Evolutionary conservation across 2,113 vertebrate genomes (phyloP).

Genomic region (Tragelaphus buxtoni): DNA sequence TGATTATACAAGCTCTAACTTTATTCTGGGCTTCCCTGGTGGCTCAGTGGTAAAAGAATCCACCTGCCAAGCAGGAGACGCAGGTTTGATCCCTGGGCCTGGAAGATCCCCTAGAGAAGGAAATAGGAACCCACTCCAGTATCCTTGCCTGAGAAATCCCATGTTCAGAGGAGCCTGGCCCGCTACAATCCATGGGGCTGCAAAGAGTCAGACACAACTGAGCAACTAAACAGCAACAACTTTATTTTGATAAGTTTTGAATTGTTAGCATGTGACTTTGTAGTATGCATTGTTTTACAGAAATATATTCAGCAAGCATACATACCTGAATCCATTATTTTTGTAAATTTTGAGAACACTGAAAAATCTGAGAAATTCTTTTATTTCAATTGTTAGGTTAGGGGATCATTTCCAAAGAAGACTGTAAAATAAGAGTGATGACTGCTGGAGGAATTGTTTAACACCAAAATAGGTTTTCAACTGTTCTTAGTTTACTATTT

Average conservation of each 20-base stretch:
- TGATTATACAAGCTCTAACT: not conserved
- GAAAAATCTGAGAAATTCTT: not conserved
- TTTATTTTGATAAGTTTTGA: not conserved
- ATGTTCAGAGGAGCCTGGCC: not conserved
- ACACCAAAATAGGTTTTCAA: not conserved
- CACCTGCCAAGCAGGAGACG: not conserved
- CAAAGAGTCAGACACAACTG: not conserved
- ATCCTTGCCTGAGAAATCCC: not conserved
- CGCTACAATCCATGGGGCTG: not conserved
- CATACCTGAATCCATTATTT: not conserved
- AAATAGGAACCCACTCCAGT: not conserved
- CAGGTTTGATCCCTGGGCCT: not conserved
- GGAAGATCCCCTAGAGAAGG: not conserved
- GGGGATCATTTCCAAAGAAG: not conserved
- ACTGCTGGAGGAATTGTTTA: not conserved
- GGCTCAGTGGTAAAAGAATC: not conserved
- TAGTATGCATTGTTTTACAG: not conserved
- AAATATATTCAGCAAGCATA: not conserved
- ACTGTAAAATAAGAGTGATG: not conserved
- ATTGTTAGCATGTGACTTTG: not conserved
- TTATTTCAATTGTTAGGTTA: not conserved
- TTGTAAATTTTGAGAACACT: not conserved
- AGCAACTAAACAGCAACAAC: not conserved
- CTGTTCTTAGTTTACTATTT: not conserved
- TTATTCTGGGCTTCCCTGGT: not conserved